phyloP scores from a whole-genome alignment of 2,888 invertebrate species.

The Malthinus seriepunctatus region DNA sequence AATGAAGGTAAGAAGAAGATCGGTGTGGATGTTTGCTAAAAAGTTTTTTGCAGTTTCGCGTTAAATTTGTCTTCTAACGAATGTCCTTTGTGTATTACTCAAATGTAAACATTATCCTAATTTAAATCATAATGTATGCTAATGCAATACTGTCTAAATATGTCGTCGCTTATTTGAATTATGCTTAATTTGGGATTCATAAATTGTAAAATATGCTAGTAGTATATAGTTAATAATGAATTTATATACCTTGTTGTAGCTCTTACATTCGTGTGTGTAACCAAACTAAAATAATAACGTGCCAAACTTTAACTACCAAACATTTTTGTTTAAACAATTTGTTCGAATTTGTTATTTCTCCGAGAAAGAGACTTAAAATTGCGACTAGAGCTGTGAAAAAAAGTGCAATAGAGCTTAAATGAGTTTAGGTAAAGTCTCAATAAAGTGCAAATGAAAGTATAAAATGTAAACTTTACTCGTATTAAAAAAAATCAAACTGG shows the following conservation, averaged over 20 bases:
- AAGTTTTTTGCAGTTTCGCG: too few relatives aligned
- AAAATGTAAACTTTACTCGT: too few relatives aligned
- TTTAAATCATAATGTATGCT: slow-evolving; percentile 26
- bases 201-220: slow-evolving; percentile 18
- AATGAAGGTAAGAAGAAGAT: neutral
- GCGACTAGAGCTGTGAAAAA: too few relatives aligned
- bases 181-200: slow-evolving; percentile 27
- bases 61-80: neutral
- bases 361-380: too few relatives aligned
- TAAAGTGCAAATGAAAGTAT: too few relatives aligned
- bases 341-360: too few relatives aligned
- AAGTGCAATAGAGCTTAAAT: too few relatives aligned
- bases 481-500: too few relatives aligned
- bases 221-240: slow-evolving; percentile 3
- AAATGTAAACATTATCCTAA: slow-evolving; percentile 19
- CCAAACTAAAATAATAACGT: neutral
- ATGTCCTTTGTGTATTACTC: slow-evolving; percentile 5
- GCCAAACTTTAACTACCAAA: too few relatives aligned
- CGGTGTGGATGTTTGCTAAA: too few relatives aligned
- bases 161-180: slow-evolving; percentile 26
- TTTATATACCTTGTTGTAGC: slow-evolving; percentile 3
- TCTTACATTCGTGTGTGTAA: neutral
- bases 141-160: slow-evolving; percentile 23
- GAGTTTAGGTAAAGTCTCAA: too few relatives aligned
- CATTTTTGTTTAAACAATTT: too few relatives aligned